Conservation (phyloP, 2,888 invertebrate species). For the Cryptus viduatorius region DNA sequence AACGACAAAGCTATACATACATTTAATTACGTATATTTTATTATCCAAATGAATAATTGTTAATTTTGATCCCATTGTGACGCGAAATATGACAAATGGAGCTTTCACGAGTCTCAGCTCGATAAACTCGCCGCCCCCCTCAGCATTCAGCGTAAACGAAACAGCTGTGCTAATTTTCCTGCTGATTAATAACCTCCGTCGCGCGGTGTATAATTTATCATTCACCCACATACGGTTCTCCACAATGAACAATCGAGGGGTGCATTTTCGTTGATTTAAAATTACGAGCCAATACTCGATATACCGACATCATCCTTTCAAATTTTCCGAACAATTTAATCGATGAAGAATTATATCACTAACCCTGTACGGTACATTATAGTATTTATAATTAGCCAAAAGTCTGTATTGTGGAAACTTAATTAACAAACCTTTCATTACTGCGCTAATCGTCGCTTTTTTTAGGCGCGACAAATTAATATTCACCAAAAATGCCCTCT, state of each 20-base stretch:
- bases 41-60: neutral
- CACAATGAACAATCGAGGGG: constrained; percentile 21
- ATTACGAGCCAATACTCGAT: constrained; percentile 33
- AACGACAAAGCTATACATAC: neutral
- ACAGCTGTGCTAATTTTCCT: constrained; percentile 54
- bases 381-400: neutral
- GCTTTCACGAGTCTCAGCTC: constrained; percentile 14
- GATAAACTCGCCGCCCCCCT: constrained; percentile 5
- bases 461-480: no score
- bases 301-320: constrained; percentile 17
- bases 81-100: neutral
- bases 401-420: neutral
- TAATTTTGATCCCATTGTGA: neutral
- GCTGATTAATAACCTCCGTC: constrained; percentile 61
- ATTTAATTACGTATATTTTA: neutral
- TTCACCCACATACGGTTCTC: constrained; percentile 39
- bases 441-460: no score
- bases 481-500: no score
- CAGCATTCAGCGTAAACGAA: constrained; percentile 39
- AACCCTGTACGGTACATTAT: neutral
- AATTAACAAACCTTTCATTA: neutral
- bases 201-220: constrained; percentile 55
- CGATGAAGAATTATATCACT: neutral
- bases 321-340: constrained; percentile 9
- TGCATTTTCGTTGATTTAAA: constrained; percentile 48